phyloP scores from a whole-genome alignment of 2,797 vertebrate genomes.

The Avahi laniger region DNA sequence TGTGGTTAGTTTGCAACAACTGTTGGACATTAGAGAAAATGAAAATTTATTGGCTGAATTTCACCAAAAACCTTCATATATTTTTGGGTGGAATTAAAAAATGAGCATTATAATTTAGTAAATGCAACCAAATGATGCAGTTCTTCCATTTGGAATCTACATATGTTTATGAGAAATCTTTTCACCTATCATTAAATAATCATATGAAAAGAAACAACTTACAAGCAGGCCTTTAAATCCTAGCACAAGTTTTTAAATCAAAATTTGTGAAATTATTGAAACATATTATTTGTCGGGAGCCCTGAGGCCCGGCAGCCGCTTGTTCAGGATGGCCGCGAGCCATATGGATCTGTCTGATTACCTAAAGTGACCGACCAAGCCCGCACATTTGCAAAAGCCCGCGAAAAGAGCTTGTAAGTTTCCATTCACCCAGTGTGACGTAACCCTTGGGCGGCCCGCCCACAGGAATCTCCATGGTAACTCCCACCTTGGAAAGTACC shows the following conservation, averaged over 20 bases:
- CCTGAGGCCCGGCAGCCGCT: too few species aligned
- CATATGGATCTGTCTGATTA: too few species aligned
- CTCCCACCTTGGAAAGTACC: too few species aligned
- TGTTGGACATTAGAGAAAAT: background rate
- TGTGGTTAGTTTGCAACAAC: background rate
- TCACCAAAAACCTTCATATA: background rate
- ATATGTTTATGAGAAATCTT: background rate
- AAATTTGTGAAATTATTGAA: background rate
- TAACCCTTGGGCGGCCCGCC: too few species aligned
- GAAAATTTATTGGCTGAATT: constrained; percentile 8
- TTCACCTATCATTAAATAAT: background rate
- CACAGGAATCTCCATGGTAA: too few species aligned
- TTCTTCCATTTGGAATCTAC: background rate
- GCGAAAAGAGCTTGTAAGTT: too few species aligned
- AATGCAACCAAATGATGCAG: background rate
- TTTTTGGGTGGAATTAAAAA: background rate
- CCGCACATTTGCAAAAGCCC: too few species aligned
- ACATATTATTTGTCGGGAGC: constrained; percentile 22
- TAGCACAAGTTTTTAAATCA: background rate
- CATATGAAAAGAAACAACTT: background rate
- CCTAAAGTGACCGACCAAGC: too few species aligned
- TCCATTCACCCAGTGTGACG: too few species aligned
- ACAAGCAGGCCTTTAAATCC: background rate
- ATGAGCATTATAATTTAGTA: background rate
- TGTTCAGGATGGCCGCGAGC: too few species aligned